These are phyloP conservation scores for Neodiprion lecontei DNA, from an alignment of 1,140 invertebrate species.

Conservation along the genomic window DNA sequence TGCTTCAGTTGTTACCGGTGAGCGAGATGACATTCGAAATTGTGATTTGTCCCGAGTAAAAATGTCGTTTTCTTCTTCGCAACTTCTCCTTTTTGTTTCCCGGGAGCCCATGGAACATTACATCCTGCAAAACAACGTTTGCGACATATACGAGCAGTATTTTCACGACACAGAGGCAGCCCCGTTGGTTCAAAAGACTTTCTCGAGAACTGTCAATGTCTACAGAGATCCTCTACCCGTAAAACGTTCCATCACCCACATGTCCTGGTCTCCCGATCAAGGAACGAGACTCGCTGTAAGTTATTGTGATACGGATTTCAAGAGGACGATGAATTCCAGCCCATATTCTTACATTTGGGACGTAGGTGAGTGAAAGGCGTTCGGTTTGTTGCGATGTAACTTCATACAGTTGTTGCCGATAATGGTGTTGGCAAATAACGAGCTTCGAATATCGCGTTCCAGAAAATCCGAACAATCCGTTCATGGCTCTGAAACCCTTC, in stretches of 20 bases:
- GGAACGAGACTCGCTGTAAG: slow-evolving; percentile 84
- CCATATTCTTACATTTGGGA: slow-evolving; percentile 89
- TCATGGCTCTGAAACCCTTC: slow-evolving; percentile 76
- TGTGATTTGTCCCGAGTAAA: slow-evolving; percentile 10
- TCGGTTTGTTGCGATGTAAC: too few species aligned
- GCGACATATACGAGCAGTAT: slow-evolving; percentile 92
- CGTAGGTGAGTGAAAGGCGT: slow-evolving; percentile 67
- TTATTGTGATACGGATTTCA: slow-evolving; percentile 86
- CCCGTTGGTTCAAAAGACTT: slow-evolving; percentile 72
- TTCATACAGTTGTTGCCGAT: too few species aligned
- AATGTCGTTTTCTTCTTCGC: not conserved
- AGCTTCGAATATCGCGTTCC: slow-evolving; percentile 39
- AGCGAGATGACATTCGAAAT: slow-evolving; percentile 24
- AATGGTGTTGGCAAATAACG: too few species aligned
- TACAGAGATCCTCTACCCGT: slow-evolving; percentile 74
- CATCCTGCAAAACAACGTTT: slow-evolving; percentile 90
- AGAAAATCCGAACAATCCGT: slow-evolving; percentile 92
- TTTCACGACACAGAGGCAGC: slow-evolving; percentile 73
- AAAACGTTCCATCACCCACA: slow-evolving; percentile 80
- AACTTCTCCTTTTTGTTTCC: slow-evolving; percentile 28
- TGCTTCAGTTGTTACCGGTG: slow-evolving; percentile 75
- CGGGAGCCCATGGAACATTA: slow-evolving; percentile 84
- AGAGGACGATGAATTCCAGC: slow-evolving; percentile 67
- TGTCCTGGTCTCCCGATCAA: slow-evolving; percentile 91
- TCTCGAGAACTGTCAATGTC: slow-evolving; percentile 82